Conservation (phyloP, 2,888 invertebrate genomes). For the Latrodectus elegans region DNA sequence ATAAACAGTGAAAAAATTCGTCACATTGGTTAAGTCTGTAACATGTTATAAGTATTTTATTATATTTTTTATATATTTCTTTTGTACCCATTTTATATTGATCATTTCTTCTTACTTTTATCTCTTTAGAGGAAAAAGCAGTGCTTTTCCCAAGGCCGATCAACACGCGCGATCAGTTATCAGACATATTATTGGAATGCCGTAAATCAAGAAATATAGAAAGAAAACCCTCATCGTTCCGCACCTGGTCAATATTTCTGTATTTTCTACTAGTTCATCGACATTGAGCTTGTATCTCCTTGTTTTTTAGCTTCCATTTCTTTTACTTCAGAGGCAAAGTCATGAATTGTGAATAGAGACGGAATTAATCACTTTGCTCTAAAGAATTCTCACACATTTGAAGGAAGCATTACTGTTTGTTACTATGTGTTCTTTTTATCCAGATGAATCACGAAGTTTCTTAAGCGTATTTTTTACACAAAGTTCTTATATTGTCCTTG, state of each 20-base stretch:
- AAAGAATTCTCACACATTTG: constrained; percentile 15
- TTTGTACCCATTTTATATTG: not conserved
- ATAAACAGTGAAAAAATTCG: too few relatives aligned
- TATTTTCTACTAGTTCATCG: constrained; percentile 19
- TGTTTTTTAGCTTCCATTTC: constrained; percentile 25
- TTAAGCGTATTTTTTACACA: too few relatives aligned
- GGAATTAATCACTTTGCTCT: constrained; percentile 41
- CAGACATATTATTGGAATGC: constrained; percentile 49
- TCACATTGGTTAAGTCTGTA: not conserved
- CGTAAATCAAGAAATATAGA: constrained; percentile 27
- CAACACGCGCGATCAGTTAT: constrained; percentile 38
- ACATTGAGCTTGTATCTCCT: not conserved
- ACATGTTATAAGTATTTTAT: not conserved
- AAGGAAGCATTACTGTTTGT: constrained; percentile 16
- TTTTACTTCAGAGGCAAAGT: constrained; percentile 7
- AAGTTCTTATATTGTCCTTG: too few relatives aligned
- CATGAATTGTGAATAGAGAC: constrained; percentile 31
- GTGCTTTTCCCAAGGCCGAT: constrained; percentile 19
- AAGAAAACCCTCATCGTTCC: constrained; percentile 23
- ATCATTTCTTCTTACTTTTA: constrained; percentile 21
- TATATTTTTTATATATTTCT: not conserved
- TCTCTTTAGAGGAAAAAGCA: constrained; percentile 8
- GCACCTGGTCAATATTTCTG: constrained; percentile 38
- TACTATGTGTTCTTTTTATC: constrained; percentile 8
- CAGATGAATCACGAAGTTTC: too few relatives aligned